Conservation (phyloP, 2,113 vertebrate species). For the Grallaria varia region DNA sequence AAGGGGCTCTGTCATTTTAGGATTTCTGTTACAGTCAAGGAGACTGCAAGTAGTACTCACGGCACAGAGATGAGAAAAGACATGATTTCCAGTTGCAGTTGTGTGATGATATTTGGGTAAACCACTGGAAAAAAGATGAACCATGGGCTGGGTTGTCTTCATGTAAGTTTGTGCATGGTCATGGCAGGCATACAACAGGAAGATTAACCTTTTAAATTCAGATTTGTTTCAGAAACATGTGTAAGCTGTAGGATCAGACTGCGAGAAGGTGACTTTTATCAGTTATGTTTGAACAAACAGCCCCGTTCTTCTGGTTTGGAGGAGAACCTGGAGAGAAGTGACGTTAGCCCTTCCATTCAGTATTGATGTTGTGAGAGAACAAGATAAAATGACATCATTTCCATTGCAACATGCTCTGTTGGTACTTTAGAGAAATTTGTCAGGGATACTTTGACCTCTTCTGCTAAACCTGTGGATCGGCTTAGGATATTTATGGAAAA, state of each 20-base stretch:
- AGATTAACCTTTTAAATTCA: background rate
- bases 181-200: background rate
- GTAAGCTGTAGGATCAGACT: background rate
- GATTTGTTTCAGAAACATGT: background rate
- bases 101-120: background rate
- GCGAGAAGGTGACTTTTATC: accelerated
- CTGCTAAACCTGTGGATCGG: background rate
- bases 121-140: background rate
- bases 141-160: background rate
- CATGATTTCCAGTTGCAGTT: background rate
- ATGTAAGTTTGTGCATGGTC: background rate
- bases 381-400: background rate
- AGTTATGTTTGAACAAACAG: background rate
- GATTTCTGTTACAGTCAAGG: background rate
- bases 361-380: background rate
- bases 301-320: background rate
- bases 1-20: background rate
- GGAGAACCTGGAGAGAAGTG: background rate
- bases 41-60: background rate
- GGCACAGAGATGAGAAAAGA: background rate
- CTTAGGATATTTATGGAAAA: background rate
- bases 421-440: background rate
- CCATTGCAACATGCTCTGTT: background rate
- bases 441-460: background rate
- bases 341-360: background rate